phyloP scores from a whole-genome alignment of 2,888 invertebrate species.

The Latrodectus hesperus region DNA sequence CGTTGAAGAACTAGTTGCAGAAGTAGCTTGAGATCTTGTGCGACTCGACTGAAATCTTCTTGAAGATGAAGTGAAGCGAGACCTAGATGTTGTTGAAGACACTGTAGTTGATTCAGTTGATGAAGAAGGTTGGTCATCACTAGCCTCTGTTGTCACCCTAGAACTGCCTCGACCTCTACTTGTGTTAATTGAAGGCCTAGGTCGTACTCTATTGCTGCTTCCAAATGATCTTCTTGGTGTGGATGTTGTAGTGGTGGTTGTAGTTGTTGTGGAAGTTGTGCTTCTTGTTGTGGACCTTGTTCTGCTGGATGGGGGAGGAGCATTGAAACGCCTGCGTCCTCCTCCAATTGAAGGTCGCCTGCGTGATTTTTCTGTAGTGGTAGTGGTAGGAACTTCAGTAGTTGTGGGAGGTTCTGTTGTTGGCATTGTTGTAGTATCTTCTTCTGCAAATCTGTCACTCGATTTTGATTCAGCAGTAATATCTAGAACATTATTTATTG shows the following conservation, averaged over 20 bases:
- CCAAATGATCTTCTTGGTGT: slow-evolving; percentile 42
- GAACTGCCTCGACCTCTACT: slow-evolving; percentile 9
- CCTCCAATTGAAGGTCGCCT: slow-evolving; percentile 33
- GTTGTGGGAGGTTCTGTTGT: slow-evolving; percentile 48
- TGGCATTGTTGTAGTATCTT: slow-evolving; percentile 44
- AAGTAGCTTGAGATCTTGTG: slow-evolving; percentile 16
- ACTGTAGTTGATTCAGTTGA: slow-evolving; percentile 1
- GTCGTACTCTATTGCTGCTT: slow-evolving; percentile 33
- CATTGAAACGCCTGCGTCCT: slow-evolving; percentile 21
- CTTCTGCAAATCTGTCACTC: background rate
- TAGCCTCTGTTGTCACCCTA: slow-evolving; percentile 10
- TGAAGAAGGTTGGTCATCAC: background rate
- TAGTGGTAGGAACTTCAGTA: slow-evolving; percentile 44
- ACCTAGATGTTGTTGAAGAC: slow-evolving; percentile 29
- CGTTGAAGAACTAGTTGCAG: background rate
- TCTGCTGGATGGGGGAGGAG: slow-evolving; percentile 13
- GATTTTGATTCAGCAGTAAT: slow-evolving; percentile 21
- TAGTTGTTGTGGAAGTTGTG: slow-evolving; percentile 15
- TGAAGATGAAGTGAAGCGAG: slow-evolving; percentile 15
- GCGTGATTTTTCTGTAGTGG: slow-evolving; percentile 31
- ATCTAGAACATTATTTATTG: slow-evolving; percentile 48
- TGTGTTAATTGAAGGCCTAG: slow-evolving; percentile 24
- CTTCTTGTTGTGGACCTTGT: slow-evolving; percentile 13
- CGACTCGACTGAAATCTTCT: slow-evolving; percentile 49
- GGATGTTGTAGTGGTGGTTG: slow-evolving; percentile 36